Base-by-base conservation (phyloP, 1,140 invertebrate species). In the Drosophila mayri region DNA sequence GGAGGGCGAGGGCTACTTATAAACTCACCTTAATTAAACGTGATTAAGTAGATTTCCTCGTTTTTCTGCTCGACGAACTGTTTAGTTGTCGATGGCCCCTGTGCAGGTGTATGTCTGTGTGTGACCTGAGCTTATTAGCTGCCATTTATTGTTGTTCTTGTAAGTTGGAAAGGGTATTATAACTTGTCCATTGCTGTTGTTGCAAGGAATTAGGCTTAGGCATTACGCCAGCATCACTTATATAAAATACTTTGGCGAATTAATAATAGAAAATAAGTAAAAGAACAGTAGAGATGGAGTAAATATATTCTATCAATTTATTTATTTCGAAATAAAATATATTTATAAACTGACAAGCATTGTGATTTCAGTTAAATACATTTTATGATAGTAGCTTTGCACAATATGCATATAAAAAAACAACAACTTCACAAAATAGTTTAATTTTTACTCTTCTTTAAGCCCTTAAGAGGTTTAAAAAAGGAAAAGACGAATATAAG, bases 21-120 rank as follows among this genome's bases (percentile, higher is more conserved):
- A 79, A 90, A 90, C 86, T 90, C 81, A 90, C 85, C 85, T 90
- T 90, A 90, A 90, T 90, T 90, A 90, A 90, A 90, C 85, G 85
- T 90, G 85, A 90, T 90, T 90, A 90, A 90, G 85, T 90, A 90
- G 85, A 90, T 90, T 90, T 90, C 81, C 85, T 81, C 85, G 81
- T 90, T 87, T 87, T 87, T 87, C 80, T 84, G 84, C 84, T 87
- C 84, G 70, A 88, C 84, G 84, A 88, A 86, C 84, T 86, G 83
- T 86, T 86, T 86, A 83, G 79, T 83, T 87, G 84, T 87, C 80
- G 76, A 86, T 87, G 82, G 32, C 46, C 41, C 60, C 14, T 44
- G 22, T 59, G 32, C 58, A 8, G 60, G 11, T 62, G 22, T 70
- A 22, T 52, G 41, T 49, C 11, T 60, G 41, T 47, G 20, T 50